These are phyloP conservation scores for Paratilapia polleni DNA, from an alignment of 2,113 vertebrate genomes.

Conservation along the genomic window DNA sequence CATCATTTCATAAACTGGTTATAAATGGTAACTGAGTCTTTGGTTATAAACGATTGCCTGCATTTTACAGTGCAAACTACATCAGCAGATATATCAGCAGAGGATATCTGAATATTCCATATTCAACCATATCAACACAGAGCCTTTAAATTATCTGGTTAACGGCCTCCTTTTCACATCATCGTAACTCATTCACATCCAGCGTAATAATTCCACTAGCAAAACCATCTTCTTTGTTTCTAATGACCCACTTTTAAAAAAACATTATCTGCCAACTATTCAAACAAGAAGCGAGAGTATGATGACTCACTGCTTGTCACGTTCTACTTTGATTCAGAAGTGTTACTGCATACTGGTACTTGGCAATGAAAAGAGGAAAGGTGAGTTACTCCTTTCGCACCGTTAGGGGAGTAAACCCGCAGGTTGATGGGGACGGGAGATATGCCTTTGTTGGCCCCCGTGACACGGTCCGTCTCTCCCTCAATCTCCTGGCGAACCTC, in stretches of 20 bases:
- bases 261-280: background rate
- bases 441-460: slow-evolving; percentile 93
- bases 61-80: background rate
- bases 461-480: slow-evolving; percentile 92
- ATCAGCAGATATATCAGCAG: too few relatives aligned
- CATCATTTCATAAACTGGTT: too few relatives aligned
- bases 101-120: background rate
- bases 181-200: background rate
- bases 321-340: background rate
- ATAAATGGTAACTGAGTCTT: too few relatives aligned
- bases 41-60: background rate
- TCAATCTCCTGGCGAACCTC: slow-evolving; percentile 95
- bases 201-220: background rate
- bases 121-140: background rate
- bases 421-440: slow-evolving; percentile 94
- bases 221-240: slow-evolving; percentile 14
- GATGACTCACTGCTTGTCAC: slow-evolving; percentile 29
- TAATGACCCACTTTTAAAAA: background rate
- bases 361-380: background rate
- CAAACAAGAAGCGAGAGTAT: background rate
- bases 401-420: slow-evolving; percentile 90
- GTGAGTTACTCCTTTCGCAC: slow-evolving; percentile 71
- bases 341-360: background rate
- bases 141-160: background rate
- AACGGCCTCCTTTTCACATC: background rate